phyloP scores from a whole-genome alignment of 2,797 vertebrate species.

The Poeciliopsis gracilis region DNA sequence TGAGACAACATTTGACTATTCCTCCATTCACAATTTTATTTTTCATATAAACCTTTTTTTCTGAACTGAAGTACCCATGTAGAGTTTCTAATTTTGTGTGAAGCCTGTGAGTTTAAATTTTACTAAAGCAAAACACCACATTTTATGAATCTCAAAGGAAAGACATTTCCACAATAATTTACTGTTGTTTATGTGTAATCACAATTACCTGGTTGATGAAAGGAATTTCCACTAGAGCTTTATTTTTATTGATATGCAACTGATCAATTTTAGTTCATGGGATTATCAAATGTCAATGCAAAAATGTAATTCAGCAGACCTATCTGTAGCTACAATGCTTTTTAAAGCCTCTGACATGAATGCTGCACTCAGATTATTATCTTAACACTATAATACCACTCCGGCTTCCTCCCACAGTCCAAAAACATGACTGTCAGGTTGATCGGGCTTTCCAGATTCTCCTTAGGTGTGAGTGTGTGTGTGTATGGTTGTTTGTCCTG shows the following conservation, averaged over 20 bases:
- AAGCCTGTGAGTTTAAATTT: background rate
- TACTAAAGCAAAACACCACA: background rate
- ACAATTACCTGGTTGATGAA: background rate
- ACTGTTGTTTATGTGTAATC: background rate
- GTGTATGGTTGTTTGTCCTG: too few relatives aligned
- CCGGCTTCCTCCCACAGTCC: too few relatives aligned
- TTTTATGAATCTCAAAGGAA: background rate
- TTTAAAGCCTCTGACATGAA: background rate
- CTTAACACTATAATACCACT: background rate
- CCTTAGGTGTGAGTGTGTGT: too few relatives aligned
- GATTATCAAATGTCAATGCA: background rate
- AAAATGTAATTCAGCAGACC: background rate
- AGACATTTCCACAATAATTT: background rate
- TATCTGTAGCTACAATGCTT: background rate
- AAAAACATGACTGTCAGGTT: too few relatives aligned
- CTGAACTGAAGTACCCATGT: background rate
- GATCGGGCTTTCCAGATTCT: too few relatives aligned
- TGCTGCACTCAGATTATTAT: background rate
- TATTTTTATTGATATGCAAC: background rate
- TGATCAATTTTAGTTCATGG: background rate
- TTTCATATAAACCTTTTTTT: background rate
- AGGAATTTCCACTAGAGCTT: background rate
- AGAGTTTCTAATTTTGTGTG: background rate
- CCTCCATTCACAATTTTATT: background rate
- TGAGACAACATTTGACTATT: background rate